phyloP scores from a whole-genome alignment of 2,113 vertebrate genomes.

The Furnarius figulus region DNA sequence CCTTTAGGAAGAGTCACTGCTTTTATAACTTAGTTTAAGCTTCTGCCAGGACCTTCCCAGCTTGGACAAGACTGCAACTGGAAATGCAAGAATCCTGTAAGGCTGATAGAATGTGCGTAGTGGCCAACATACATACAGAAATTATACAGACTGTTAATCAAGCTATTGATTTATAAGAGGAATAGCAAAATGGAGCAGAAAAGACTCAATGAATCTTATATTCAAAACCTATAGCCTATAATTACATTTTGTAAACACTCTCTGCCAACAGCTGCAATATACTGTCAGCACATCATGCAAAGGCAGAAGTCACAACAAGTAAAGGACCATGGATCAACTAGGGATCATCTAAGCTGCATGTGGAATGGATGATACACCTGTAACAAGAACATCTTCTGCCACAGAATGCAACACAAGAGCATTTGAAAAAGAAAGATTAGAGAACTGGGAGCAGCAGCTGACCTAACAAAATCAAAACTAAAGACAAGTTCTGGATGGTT shows the following conservation, averaged over 20 bases:
- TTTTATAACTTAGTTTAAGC: neutral
- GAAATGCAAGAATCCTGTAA: neutral
- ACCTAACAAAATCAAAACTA: neutral
- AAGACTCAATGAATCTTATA: neutral
- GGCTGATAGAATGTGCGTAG: neutral
- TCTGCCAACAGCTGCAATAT: neutral
- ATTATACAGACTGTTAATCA: neutral
- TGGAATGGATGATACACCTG: neutral
- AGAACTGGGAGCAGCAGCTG: neutral
- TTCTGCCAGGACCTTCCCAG: neutral
- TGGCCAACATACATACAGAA: neutral
- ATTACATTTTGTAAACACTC: neutral
- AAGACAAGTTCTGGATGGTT: neutral
- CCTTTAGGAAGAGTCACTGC: neutral
- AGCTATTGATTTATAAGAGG: neutral
- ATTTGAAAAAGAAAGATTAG: neutral
- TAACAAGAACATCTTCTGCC: neutral
- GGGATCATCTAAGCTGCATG: neutral
- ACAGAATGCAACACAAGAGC: neutral
- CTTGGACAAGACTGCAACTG: neutral
- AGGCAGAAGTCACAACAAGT: neutral
- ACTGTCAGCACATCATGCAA: neutral
- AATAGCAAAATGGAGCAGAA: constrained; percentile 9
- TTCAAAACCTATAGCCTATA: neutral
- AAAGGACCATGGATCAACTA: neutral